Base-by-base conservation (phyloP, 2,888 invertebrate species). In the Drosophila nr. perissopoda region DNA sequence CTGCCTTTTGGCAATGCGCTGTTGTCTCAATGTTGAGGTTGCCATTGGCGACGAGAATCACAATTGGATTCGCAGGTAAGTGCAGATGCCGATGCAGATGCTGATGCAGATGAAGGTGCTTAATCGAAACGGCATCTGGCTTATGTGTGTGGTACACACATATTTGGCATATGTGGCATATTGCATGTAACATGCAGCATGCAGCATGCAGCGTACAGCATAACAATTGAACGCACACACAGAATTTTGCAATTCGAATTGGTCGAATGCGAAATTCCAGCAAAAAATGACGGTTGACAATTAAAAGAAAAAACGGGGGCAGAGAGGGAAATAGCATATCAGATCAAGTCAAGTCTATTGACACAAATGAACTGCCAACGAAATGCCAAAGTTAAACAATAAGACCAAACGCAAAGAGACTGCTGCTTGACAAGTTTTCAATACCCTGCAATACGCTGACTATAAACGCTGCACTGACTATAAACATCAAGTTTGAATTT, bases 341-440 rank as follows among this genome's bases (percentile, higher is more conserved):
- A 45, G 13, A 45, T 21, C 45, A 25, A 25, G 21, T 45, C 7
- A 25, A 45, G 16, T 45, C 45, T 45, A 45, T 45, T 25, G 45
- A 25, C 45, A 45, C 45, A 45, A 45, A 45, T 45, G 45, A 45
- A 69, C 25, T 27, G 38, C 33, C 53, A 70, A 58, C 38, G 31
- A 40, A 36, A 67, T 27, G 10, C 33, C 45, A 45, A 45, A 45
- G 45, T 25, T 25, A 25, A 45, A 45, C 45, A 45, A 45, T 45
- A 25, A 45, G 16, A 25, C 21, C 16, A 25, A 42, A 42, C 21
- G 21, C 21, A 42, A 42, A 42, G 11, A 11, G 21, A 21, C 2
- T 21, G 21, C 2, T 21, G 21, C 5, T 21, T 42, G 25, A 45
- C 45, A 25, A 45, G 16, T 45, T 45, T 45, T 25, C 8, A 45